These are phyloP conservation scores for Lithobates pipiens DNA, from an alignment of 2,797 vertebrate species.

Conservation along the genomic window DNA sequence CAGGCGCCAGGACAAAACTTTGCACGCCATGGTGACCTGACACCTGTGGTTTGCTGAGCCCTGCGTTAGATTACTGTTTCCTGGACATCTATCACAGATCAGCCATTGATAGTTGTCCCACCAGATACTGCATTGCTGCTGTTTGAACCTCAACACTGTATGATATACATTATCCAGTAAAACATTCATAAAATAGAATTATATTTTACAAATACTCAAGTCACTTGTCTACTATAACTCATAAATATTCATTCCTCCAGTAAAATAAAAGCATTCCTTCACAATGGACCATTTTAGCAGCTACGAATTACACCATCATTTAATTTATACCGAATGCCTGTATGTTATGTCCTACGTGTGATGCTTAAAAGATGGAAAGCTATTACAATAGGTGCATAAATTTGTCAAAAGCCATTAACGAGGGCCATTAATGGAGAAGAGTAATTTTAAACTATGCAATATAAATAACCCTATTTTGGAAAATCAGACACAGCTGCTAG, in stretches of 20 bases:
- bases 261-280: constrained; percentile 1
- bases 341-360: constrained; percentile 5
- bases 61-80: too few relatives aligned
- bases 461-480: constrained; percentile 32
- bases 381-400: constrained; percentile 49
- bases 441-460: background rate
- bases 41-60: too few relatives aligned
- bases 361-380: constrained; percentile 30
- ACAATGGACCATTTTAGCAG: constrained; percentile 9
- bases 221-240: background rate
- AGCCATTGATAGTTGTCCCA: too few relatives aligned
- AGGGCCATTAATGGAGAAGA: constrained; percentile 22
- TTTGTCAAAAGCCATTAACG: constrained; percentile 50
- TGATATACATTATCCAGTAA: background rate
- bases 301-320: constrained; percentile 11
- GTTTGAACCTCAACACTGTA: background rate
- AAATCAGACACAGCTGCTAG: constrained; percentile 25
- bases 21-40: too few relatives aligned
- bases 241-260: background rate
- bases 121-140: too few relatives aligned
- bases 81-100: too few relatives aligned
- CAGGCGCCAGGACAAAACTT: too few relatives aligned
- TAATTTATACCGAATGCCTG: constrained; percentile 15
- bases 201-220: background rate
- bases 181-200: background rate